phyloP scores from a whole-genome alignment of 2,888 invertebrate genomes.

The Macaria liturata region DNA sequence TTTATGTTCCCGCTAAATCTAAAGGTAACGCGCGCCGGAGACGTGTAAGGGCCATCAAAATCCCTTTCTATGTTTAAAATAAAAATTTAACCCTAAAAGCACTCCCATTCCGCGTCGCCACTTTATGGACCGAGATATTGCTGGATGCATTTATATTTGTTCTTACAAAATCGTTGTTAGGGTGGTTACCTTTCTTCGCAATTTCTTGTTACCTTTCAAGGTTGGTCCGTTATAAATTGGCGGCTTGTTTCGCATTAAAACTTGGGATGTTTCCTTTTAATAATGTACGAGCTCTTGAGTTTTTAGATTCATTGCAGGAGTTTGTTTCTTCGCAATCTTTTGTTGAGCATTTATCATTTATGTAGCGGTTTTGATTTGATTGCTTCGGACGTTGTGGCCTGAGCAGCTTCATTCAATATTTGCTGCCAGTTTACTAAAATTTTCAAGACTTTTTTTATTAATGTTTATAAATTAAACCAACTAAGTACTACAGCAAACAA shows the following conservation, averaged over 20 bases:
- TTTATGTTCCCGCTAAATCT: constrained; percentile 70
- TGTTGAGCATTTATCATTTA: constrained; percentile 17
- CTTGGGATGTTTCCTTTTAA: constrained; percentile 30
- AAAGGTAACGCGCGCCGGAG: constrained; percentile 67
- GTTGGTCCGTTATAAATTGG: constrained; percentile 49
- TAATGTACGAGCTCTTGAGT: constrained; percentile 29
- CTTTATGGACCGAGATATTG: constrained; percentile 60
- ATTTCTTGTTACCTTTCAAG: constrained; percentile 52
- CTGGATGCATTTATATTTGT: constrained; percentile 70
- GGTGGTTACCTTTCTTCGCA: constrained; percentile 38
- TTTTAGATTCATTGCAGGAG: constrained; percentile 21
- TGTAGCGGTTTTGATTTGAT: constrained; percentile 9
- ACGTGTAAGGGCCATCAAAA: constrained; percentile 76
- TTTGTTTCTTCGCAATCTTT: constrained; percentile 16
- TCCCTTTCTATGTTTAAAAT: constrained; percentile 83
- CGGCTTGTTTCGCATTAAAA: constrained; percentile 32
- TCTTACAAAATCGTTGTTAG: constrained; percentile 69
- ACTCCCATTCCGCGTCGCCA: constrained; percentile 67
- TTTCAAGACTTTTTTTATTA: too few relatives aligned
- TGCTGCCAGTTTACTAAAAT: background rate
- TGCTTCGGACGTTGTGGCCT: background rate
- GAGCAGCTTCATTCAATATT: too few relatives aligned
- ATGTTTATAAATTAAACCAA: too few relatives aligned
- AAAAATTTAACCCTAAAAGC: constrained; percentile 79
- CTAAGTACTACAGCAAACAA: too few relatives aligned